These are phyloP conservation scores for Hafferia zeledoni DNA, from an alignment of 2,797 vertebrate species.

Conservation along the genomic window DNA sequence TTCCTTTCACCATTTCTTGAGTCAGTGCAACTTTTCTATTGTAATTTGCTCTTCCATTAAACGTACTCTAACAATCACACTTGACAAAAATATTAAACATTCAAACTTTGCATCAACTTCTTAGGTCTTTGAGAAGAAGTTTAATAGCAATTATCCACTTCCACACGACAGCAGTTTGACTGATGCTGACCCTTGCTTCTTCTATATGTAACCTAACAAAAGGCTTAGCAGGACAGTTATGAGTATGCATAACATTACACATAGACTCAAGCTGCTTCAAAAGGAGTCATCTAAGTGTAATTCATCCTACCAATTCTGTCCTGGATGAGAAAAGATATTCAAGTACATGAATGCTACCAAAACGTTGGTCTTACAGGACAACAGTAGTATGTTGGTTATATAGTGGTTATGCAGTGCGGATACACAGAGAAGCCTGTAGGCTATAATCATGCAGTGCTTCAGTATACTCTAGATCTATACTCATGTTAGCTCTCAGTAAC, in stretches of 20 bases:
- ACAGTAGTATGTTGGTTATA: background rate
- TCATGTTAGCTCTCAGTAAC: background rate
- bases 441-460: fast-evolving
- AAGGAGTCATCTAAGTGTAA: background rate
- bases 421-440: background rate
- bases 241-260: background rate
- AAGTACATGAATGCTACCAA: background rate
- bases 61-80: background rate
- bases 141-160: background rate
- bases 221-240: background rate
- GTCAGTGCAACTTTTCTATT: background rate
- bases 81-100: background rate
- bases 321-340: background rate
- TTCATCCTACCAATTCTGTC: background rate
- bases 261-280: background rate
- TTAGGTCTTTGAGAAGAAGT: background rate
- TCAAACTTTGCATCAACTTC: background rate
- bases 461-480: background rate
- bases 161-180: background rate
- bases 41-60: background rate
- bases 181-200: background rate
- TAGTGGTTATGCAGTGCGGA: background rate
- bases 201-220: background rate
- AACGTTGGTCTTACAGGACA: background rate
- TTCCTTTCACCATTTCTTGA: background rate